Base-by-base conservation (phyloP, 2,797 vertebrate genomes). In the Spea hammondii region DNA sequence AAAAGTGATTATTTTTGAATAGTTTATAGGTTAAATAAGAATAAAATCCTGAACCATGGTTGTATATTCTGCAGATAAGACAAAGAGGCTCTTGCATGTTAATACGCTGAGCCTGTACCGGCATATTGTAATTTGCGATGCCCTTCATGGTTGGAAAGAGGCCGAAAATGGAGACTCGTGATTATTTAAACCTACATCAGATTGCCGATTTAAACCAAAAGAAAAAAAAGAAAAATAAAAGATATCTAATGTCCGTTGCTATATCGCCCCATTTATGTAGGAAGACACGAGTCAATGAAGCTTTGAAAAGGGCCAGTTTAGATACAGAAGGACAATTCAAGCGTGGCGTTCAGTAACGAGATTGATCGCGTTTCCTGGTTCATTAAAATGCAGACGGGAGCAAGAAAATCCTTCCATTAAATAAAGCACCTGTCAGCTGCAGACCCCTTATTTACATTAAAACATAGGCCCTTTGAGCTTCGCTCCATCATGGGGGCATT, bases 121-220 rank as follows among this genome's bases (percentile, higher is more conserved):
- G 71, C 45, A 17, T 13, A 10, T 59, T 74, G 68, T 73, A 64
- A 74, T 79, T 74, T 64, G 59, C 71, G 14, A 44, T 65, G 72
- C 74, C 78, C 78, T 79, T 79, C 78, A 79, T 53, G 72, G 72
- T 45, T 47, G 66, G 65, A n/a, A 49, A 48, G 32, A 74, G 53
- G 59, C 46, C 13, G 77, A 54, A 12, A 64, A 12, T 9, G 71
- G n/a, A 57, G 69, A 66, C 67, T 53, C 8, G 48, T 55, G 59
- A 54, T 53, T 4, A 65, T 65, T 57, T n/a, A 69, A 68, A 48
- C 57, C 48, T 47, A 55, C 46, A 48, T 60, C 71, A 68, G 8
- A 55, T 79, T 70, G 78, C 54, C 69, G 65, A 79, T 79, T 79
- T 32, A 32, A 32, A 32, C 2, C 32, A 32, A 32, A 32, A 32